Conservation (phyloP, 2,888 invertebrate species). For the Agrilus biguttatus region DNA sequence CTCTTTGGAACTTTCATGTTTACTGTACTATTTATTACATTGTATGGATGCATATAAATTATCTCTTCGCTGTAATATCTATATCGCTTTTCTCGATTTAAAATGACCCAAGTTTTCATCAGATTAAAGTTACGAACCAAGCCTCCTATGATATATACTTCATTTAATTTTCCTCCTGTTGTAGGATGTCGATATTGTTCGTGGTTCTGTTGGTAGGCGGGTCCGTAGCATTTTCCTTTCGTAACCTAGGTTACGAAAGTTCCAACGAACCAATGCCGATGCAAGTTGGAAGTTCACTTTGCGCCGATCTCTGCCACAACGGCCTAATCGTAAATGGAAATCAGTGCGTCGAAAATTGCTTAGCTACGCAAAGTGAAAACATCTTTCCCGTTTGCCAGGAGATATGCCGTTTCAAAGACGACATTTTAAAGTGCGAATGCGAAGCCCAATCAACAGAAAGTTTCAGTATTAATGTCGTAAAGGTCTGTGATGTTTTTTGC, state of each 20-base stretch:
- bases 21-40: too few species aligned
- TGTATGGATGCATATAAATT: too few species aligned
- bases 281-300: slow-evolving; percentile 25
- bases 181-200: slow-evolving; percentile 26
- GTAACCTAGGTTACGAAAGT: slow-evolving; percentile 19
- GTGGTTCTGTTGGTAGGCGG: slow-evolving; percentile 18
- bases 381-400: too few species aligned
- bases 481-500: slow-evolving; percentile 22
- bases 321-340: slow-evolving; percentile 35
- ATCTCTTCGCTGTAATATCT: too few species aligned
- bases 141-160: slow-evolving; percentile 4
- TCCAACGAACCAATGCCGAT: slow-evolving; percentile 24
- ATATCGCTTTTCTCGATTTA: not conserved
- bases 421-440: slow-evolving; percentile 33
- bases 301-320: slow-evolving; percentile 28
- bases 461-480: slow-evolving; percentile 18
- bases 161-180: slow-evolving; percentile 12
- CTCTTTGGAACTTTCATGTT: too few species aligned
- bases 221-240: slow-evolving; percentile 13
- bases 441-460: slow-evolving; percentile 5
- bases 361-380: slow-evolving; percentile 31
- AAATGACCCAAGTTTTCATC: too few species aligned
- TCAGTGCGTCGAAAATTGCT: slow-evolving; percentile 38
- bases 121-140: too few species aligned
- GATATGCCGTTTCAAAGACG: too few species aligned